Base-by-base conservation (phyloP, 2,888 invertebrate species). In the Andrena dorsata region DNA sequence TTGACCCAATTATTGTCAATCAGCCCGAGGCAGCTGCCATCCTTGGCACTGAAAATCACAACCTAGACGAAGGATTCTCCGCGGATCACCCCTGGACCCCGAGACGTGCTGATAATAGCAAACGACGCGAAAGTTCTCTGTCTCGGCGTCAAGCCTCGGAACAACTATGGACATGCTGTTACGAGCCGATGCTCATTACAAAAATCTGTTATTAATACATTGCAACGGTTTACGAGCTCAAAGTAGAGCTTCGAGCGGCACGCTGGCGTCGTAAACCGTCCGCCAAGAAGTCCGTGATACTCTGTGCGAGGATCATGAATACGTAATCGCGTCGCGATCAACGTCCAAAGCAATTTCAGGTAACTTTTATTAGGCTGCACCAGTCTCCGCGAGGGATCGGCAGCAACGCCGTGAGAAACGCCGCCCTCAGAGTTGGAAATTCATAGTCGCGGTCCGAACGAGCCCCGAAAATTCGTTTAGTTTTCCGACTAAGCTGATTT, bases 391-490 rank as follows among this genome's bases (percentile, higher is more conserved):
- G 71, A 56, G 41, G 30, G 26, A 80, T 30, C 32, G 51, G 47
- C 16, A 26, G 5, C 28, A 28, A 13, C 26, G 49, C 5, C 28
- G 65, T 20, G 20, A 26, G 61, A 10, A 35, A 35, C 35, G 30
- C 56, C 20, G 2, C 13, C 61, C 6, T 3, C 8, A 16, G 41
- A 49, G 28, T 64, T 41, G 49, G 7, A 30, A 53, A 58, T 72
- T 63, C 80, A 28, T 63, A 23, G 61, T 28, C 20, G 26, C 8
- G 61, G 30, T 3, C 32, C 53, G 26, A 72, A 47, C 79, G 32
- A 72, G 72, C 26, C 78, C 61, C 71, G 79, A 77, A 71, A 77
- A 77, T 70, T 70, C 77, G 68, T 53, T 68, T 68, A 77, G 51
- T 30, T 63, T 47, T 47, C 77, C 16, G 16, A 16, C 60, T 28